phyloP scores from a whole-genome alignment of 2,797 vertebrate genomes.

The Amazonetta brasiliensis region DNA sequence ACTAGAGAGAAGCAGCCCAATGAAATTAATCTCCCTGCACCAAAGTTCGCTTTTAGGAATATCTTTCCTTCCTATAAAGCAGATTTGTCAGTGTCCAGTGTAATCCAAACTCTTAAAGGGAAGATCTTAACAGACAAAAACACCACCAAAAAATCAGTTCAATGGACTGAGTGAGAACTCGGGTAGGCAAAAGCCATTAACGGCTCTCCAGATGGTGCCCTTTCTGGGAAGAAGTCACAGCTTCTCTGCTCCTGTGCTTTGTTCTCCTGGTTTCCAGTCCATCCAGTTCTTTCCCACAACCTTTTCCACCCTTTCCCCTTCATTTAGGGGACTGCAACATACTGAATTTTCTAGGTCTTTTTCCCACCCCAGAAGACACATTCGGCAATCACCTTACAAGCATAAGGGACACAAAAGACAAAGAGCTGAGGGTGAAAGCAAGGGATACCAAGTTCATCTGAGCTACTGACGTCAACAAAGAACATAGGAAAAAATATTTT shows the following conservation, averaged over 20 bases:
- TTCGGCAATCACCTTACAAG: not conserved
- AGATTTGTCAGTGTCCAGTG: not conserved
- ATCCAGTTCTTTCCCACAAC: not conserved
- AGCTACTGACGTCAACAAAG: not conserved
- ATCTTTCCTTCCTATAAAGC: not conserved
- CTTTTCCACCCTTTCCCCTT: not conserved
- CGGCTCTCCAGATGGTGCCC: not conserved
- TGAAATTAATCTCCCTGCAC: not conserved
- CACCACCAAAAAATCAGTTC: not conserved
- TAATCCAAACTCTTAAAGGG: not conserved
- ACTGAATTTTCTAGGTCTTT: not conserved
- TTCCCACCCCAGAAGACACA: not conserved
- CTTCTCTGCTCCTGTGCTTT: not conserved
- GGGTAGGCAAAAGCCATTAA: not conserved
- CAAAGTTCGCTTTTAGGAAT: not conserved
- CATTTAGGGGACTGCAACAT: not conserved
- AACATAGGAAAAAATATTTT: not conserved
- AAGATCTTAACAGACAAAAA: not conserved
- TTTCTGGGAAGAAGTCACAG: not conserved
- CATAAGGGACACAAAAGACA: fast-evolving
- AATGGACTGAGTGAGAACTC: not conserved
- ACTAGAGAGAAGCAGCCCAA: not conserved
- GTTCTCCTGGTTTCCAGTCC: not conserved
- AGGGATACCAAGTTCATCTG: not conserved
- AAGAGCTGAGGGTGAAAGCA: not conserved